These are phyloP conservation scores for Heliopora coerulea DNA, from an alignment of 92 coral and sea anemone genomes.

Conservation along the genomic window DNA sequence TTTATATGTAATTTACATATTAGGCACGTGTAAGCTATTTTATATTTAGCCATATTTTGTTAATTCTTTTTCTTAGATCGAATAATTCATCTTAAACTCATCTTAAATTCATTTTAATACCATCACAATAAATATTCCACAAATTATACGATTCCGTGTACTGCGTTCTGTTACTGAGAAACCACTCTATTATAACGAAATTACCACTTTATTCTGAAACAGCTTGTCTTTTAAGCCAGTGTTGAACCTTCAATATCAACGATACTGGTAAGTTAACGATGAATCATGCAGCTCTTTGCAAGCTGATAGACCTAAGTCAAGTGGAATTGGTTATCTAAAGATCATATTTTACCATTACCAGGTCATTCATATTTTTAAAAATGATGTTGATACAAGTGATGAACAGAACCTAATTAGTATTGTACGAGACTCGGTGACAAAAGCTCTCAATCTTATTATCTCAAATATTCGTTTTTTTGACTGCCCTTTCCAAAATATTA, in stretches of 20 bases:
- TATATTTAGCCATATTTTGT: too few relatives aligned
- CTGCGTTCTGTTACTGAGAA: too few relatives aligned
- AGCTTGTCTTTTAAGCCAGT: neutral
- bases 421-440: neutral
- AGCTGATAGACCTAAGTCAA: too few relatives aligned
- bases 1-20: too few relatives aligned
- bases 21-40: too few relatives aligned
- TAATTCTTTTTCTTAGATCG: too few relatives aligned
- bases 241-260: too few relatives aligned
- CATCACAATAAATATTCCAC: too few relatives aligned
- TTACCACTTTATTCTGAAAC: neutral
- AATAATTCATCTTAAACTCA: too few relatives aligned
- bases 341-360: constrained; percentile 16
- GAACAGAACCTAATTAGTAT: neutral
- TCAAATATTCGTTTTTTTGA: neutral
- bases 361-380: neutral
- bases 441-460: neutral
- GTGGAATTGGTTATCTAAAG: constrained; percentile 7
- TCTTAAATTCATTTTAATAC: too few relatives aligned
- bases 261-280: neutral
- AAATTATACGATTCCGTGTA: too few relatives aligned
- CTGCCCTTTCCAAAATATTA: constrained; percentile 8
- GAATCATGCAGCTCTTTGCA: neutral
- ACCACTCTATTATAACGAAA: constrained; percentile 1
- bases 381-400: neutral